phyloP scores from a whole-genome alignment of 2,113 vertebrate species.

The Clarias magur region DNA sequence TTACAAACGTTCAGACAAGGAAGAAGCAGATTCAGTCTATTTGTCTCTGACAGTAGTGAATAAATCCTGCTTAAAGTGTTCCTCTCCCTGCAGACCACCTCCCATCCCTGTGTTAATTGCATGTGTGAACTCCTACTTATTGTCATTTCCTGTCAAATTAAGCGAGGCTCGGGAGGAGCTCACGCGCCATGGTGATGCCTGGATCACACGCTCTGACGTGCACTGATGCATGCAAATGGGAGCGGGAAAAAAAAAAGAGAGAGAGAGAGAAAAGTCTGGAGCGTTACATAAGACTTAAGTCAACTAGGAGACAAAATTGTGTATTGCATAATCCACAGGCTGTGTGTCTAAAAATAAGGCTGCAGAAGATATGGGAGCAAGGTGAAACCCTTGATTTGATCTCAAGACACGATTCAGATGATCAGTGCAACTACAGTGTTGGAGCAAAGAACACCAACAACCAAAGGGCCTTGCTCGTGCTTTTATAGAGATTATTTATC shows the following conservation, averaged over 20 bases:
- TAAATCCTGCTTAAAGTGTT: slow-evolving; percentile 22
- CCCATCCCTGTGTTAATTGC: slow-evolving; percentile 36
- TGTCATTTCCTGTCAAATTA: slow-evolving; percentile 42
- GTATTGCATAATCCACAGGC: slow-evolving; percentile 54
- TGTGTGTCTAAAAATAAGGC: slow-evolving; percentile 47
- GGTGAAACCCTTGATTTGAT: slow-evolving; percentile 50
- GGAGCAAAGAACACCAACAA: background rate
- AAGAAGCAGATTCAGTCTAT: slow-evolving; percentile 1
- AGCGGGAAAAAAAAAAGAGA: background rate
- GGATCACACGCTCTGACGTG: background rate
- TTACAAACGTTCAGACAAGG: background rate
- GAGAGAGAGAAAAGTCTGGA: background rate
- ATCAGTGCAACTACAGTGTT: slow-evolving; percentile 49
- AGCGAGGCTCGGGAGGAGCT: slow-evolving; percentile 25
- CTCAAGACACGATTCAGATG: slow-evolving; percentile 53
- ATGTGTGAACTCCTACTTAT: slow-evolving; percentile 34
- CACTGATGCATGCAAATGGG: slow-evolving; percentile 27
- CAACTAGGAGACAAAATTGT: slow-evolving; percentile 51
- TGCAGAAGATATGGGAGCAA: slow-evolving; percentile 36
- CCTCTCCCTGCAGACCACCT: slow-evolving; percentile 16
- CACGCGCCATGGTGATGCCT: background rate
- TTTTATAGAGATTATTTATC: background rate
- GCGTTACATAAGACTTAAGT: slow-evolving; percentile 46
- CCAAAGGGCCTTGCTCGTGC: background rate
- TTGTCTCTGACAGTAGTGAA: slow-evolving; percentile 34